These are phyloP conservation scores for Myotis brandtii DNA, from an alignment of 2,113 vertebrate genomes.

Conservation along the genomic window DNA sequence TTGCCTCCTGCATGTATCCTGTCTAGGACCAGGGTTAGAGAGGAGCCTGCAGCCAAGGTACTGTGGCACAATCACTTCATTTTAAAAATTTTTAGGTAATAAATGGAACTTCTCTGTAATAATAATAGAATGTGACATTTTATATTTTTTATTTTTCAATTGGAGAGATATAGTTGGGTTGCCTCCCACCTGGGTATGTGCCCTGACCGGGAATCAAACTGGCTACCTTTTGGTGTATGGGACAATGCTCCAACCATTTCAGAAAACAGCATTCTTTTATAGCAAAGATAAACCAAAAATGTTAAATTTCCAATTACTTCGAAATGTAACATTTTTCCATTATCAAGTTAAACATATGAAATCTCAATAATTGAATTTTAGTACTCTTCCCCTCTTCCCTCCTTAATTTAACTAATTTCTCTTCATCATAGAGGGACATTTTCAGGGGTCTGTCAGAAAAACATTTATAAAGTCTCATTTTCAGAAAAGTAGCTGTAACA, in stretches of 20 bases:
- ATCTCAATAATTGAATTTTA: not conserved
- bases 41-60: too few species aligned
- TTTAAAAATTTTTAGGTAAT: not conserved
- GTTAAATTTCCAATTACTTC: not conserved
- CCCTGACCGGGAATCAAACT: too few species aligned
- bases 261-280: not conserved
- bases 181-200: too few species aligned
- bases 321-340: not conserved
- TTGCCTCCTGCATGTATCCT: too few species aligned
- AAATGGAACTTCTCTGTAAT: not conserved
- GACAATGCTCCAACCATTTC: not conserved
- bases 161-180: too few species aligned
- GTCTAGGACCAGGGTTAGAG: too few species aligned
- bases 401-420: constrained; percentile 1
- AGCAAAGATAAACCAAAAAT: not conserved
- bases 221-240: too few species aligned
- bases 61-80: too few species aligned
- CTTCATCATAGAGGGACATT: not conserved
- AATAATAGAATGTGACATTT: not conserved
- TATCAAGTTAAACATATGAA: constrained; percentile 42
- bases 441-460: not conserved
- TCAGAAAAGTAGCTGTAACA: not conserved
- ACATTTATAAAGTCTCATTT: not conserved
- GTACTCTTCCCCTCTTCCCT: not conserved
- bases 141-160: not conserved